phyloP scores from a whole-genome alignment of 1,140 invertebrate genomes.

The honey bee (Apis mellifera) region Amel_HAv3.1 CM009937.2:1811501-1812000 shows the following conservation, averaged over 20 bases:
- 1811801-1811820: conserved; percentile 14
- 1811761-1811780: conserved; percentile 19
- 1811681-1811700: background rate
- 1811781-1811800: conserved; percentile 20
- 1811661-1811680: too few relatives aligned
- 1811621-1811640: too few relatives aligned
- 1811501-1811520: too few relatives aligned
- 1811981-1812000: background rate
- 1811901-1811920: conserved; percentile 14
- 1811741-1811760: background rate
- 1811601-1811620: too few relatives aligned
- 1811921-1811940: background rate
- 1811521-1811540: too few relatives aligned
- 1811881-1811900: conserved; percentile 39
- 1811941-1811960: background rate
- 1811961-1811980: background rate
- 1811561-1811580: too few relatives aligned
- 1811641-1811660: too few relatives aligned
- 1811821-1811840: conserved; percentile 9
- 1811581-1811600: too few relatives aligned
- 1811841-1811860: conserved; percentile 30
- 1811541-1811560: too few relatives aligned
- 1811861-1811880: conserved; percentile 3
- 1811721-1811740: background rate
- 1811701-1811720: background rate